Base-by-base conservation (phyloP, 2,113 vertebrate genomes). In the Hepsetus odoe region DNA sequence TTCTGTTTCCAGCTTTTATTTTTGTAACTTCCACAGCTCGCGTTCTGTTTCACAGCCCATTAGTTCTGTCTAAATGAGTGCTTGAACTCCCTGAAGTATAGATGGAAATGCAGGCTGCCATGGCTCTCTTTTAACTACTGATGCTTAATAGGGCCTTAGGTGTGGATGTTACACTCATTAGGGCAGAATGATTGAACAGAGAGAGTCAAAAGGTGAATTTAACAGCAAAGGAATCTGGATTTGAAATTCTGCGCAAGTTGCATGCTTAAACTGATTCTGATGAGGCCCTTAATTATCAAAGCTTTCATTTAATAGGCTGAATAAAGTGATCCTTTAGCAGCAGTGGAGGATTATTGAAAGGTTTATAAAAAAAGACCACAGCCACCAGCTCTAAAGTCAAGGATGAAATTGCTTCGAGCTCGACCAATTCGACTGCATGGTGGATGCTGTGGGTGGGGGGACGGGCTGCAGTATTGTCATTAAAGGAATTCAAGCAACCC, bases 401-500 rank as follows among this genome's bases (percentile, higher is more conserved):
- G 13, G 0, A 6, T 32, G 30, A 61, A 44, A 74, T 26, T 55
- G 61, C 28, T 24, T 24, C 20, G 5, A 68, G 18, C 11, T 24
- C 55, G 12, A 18, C 40, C 56, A 51, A 8, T 30, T 53, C 44
- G 22, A 76, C 18, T 53, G 42, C n/a, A 28, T 58, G n/a, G 20
- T 32, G 42, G 66, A 73, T 20, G 20, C 46, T 53, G 33, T 22
- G 59, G 6, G 56, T 32, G 30, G 56, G 4, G 40, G 58, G 30
- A 22, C 9, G 26, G 58, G 24, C 58, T 46, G 32, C 12, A 28
- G 33, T 30, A 40, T 24, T 69, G 42, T 55, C 44, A 40, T 82
- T 59, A 68, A 77, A 46, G 38, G 13, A 69, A n/a, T 62, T 64
- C 14, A 33, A 78, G 44, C 35, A 53, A 77, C 32, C 51, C 20